phyloP scores from a whole-genome alignment of 2,113 vertebrate genomes.

The Lynx canadensis region DNA sequence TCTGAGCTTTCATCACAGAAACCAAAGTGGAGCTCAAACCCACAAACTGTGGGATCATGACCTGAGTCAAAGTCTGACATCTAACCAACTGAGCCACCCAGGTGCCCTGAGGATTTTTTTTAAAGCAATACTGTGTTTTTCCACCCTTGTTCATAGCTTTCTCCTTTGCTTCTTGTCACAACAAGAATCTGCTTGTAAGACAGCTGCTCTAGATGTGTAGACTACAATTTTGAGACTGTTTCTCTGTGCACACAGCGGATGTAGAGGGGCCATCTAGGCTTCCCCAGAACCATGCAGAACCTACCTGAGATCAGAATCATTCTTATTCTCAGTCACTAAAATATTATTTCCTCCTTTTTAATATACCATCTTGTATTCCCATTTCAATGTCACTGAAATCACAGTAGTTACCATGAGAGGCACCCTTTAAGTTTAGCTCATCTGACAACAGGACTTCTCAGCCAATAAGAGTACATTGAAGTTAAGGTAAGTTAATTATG shows the following conservation, averaged over 20 bases:
- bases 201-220: neutral
- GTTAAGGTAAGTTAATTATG: neutral
- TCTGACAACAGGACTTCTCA: slow-evolving; percentile 23
- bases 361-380: neutral
- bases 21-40: too few relatives aligned
- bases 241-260: neutral
- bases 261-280: too few relatives aligned
- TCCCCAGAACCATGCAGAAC: neutral
- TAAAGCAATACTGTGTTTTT: neutral
- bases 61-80: too few relatives aligned
- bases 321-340: neutral
- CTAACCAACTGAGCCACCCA: too few relatives aligned
- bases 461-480: neutral
- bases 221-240: neutral
- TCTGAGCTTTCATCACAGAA: too few relatives aligned
- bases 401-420: slow-evolving; percentile 27
- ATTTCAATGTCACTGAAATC: slow-evolving; percentile 41
- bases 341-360: slow-evolving; percentile 17
- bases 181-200: neutral
- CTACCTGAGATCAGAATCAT: neutral
- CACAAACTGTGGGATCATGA: too few relatives aligned
- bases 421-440: slow-evolving; percentile 20
- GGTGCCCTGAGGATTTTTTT: neutral
- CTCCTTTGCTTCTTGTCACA: neutral
- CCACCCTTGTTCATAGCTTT: neutral